phyloP scores from a whole-genome alignment of 2,113 vertebrate species.

The Cynopterus brachyotis region DNA sequence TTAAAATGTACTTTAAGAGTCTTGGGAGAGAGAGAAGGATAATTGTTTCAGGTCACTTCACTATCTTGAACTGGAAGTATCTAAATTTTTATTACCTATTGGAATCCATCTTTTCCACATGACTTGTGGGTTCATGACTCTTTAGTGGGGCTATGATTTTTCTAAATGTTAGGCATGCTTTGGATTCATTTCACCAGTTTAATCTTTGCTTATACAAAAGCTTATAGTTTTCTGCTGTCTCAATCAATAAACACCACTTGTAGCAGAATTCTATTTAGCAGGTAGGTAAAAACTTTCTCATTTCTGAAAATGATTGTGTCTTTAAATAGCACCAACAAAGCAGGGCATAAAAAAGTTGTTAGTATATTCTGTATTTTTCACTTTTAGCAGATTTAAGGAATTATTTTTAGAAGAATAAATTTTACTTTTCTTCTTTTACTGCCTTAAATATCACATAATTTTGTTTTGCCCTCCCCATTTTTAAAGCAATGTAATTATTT shows the following conservation, averaged over 20 bases:
- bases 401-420: not conserved
- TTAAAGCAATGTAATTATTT: not conserved
- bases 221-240: not conserved
- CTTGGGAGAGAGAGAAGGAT: not conserved
- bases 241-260: slow-evolving; percentile 10
- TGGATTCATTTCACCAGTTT: not conserved
- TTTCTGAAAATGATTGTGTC: slow-evolving; percentile 41
- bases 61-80: not conserved
- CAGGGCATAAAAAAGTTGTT: not conserved
- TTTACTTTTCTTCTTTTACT: slow-evolving; percentile 18
- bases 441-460: not conserved
- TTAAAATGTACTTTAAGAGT: not conserved
- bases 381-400: not conserved
- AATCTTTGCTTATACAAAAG: not conserved
- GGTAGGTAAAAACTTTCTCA: slow-evolving; percentile 26
- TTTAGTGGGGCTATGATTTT: not conserved
- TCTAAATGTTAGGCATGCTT: not conserved
- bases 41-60: not conserved
- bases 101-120: not conserved
- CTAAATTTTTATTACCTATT: not conserved
- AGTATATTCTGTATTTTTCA: not conserved
- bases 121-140: not conserved
- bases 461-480: not conserved
- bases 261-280: not conserved
- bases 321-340: not conserved